Conservation (phyloP, 2,888 invertebrate species). For the Odontomyia ornata region DNA sequence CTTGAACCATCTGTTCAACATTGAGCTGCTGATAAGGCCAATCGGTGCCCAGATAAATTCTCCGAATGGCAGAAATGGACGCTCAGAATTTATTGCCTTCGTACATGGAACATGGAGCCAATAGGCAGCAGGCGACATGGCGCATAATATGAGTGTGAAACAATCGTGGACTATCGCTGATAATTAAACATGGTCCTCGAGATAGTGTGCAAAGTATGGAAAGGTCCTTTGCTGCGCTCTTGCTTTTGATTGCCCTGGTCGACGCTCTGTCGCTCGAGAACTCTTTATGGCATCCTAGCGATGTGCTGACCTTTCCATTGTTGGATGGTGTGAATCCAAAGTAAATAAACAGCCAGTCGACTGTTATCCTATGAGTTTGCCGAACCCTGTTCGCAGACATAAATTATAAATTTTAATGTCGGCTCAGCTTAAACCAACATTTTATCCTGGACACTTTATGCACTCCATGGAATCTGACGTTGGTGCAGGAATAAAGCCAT, state of each 20-base stretch:
- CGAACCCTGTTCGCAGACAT: slow-evolving; percentile 42
- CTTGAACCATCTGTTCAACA: slow-evolving; percentile 39
- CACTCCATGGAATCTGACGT: background rate
- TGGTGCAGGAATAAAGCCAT: background rate
- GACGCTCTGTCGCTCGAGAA: slow-evolving; percentile 3
- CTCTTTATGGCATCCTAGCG: slow-evolving; percentile 5
- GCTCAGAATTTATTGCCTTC: slow-evolving; percentile 34
- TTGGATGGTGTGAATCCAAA: slow-evolving; percentile 29
- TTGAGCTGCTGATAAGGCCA: slow-evolving; percentile 41
- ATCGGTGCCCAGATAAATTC: slow-evolving; percentile 41
- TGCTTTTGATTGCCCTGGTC: slow-evolving; percentile 11
- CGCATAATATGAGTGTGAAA: slow-evolving; percentile 32
- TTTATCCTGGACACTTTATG: slow-evolving; percentile 41
- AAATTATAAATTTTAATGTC: slow-evolving; percentile 50
- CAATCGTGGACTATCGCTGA: slow-evolving; percentile 44
- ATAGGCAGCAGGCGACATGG: background rate
- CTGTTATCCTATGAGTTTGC: slow-evolving; percentile 25
- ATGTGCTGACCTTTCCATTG: slow-evolving; percentile 20
- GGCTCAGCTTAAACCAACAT: slow-evolving; percentile 49
- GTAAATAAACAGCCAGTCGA: slow-evolving; percentile 45
- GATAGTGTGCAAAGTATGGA: slow-evolving; percentile 40
- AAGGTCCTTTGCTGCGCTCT: slow-evolving; percentile 26
- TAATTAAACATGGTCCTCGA: slow-evolving; percentile 36
- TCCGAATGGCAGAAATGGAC: slow-evolving; percentile 42
- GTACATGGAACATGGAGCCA: background rate